Evolutionary conservation across 2,113 vertebrate species (phyloP).

Genomic region (Megaceryle torquata): DNA sequence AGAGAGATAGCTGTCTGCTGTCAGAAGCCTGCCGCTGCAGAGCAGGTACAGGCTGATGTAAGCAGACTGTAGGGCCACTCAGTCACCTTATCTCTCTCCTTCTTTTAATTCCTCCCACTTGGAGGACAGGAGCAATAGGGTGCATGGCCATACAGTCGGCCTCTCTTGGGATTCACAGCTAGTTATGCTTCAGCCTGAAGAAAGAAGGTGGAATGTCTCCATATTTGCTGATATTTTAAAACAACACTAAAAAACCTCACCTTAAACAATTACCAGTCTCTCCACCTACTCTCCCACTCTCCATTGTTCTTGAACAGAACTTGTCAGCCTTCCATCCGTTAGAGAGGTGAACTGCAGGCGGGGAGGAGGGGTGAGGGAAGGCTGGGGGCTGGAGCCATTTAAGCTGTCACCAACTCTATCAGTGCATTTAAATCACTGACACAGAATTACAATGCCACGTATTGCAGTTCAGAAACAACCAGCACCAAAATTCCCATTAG

Average conservation of each 20-base stretch:
- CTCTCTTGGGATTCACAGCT: slow-evolving; percentile 32
- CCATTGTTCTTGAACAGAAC: slow-evolving; percentile 57
- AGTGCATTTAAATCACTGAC: slow-evolving; percentile 76
- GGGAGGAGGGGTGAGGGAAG: slow-evolving; percentile 41
- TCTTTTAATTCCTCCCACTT: background rate
- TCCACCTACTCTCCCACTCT: slow-evolving; percentile 47
- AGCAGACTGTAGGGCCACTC: background rate
- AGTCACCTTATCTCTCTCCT: background rate
- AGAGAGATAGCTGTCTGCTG: slow-evolving; percentile 7
- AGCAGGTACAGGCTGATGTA: slow-evolving; percentile 6
- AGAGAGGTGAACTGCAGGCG: slow-evolving; percentile 44
- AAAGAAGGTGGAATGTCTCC: background rate
- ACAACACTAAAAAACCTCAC: slow-evolving; percentile 36
- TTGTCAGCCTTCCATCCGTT: slow-evolving; percentile 61
- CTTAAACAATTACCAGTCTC: slow-evolving; percentile 56
- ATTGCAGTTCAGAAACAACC: slow-evolving; percentile 61
- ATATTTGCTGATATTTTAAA: slow-evolving; percentile 49
- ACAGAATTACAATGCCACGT: slow-evolving; percentile 67
- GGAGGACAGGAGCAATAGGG: slow-evolving; percentile 8
- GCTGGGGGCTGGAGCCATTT: slow-evolving; percentile 73
- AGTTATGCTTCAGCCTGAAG: slow-evolving; percentile 7
- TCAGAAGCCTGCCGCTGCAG: slow-evolving; percentile 26
- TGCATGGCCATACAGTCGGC: background rate
- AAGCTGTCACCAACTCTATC: slow-evolving; percentile 76
- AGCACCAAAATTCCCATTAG: slow-evolving; percentile 30